phyloP scores from a whole-genome alignment of 2,113 vertebrate genomes.

The Amazona guildingii region DNA sequence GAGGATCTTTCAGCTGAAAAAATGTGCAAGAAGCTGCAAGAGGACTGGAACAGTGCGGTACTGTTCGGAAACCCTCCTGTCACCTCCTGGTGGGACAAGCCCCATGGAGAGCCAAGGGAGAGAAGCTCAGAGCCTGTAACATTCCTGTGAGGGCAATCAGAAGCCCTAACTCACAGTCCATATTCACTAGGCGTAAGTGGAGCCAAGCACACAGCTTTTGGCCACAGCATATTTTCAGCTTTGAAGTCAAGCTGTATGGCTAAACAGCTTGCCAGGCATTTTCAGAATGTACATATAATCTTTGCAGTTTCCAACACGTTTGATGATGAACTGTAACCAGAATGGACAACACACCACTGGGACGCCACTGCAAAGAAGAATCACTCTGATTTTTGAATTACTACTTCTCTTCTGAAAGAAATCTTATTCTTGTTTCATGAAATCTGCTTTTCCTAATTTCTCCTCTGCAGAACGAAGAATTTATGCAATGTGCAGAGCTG shows the following conservation, averaged over 20 bases:
- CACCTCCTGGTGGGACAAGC: not conserved
- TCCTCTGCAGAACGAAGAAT: not conserved
- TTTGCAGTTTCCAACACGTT: not conserved
- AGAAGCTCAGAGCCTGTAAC: not conserved
- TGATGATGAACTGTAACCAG: not conserved
- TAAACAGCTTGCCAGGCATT: not conserved
- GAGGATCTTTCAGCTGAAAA: not conserved
- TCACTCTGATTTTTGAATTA: not conserved
- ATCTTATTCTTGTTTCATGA: not conserved
- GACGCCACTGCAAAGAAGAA: not conserved
- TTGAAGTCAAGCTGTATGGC: not conserved
- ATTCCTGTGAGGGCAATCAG: not conserved
- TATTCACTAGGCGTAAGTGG: not conserved
- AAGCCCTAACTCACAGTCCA: not conserved
- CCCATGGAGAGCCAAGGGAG: not conserved
- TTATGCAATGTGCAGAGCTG: not conserved
- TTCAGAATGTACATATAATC: not conserved
- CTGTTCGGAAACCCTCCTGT: not conserved
- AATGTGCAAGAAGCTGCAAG: not conserved
- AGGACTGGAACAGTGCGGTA: not conserved
- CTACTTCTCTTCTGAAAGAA: not conserved
- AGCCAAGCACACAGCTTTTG: not conserved
- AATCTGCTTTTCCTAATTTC: not conserved
- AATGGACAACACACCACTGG: not conserved
- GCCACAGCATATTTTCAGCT: not conserved